Evolutionary conservation across 2,113 vertebrate species (phyloP), one percentile per base, ranked within the genome.

Genomic region (Isichthys henryi): DNA sequence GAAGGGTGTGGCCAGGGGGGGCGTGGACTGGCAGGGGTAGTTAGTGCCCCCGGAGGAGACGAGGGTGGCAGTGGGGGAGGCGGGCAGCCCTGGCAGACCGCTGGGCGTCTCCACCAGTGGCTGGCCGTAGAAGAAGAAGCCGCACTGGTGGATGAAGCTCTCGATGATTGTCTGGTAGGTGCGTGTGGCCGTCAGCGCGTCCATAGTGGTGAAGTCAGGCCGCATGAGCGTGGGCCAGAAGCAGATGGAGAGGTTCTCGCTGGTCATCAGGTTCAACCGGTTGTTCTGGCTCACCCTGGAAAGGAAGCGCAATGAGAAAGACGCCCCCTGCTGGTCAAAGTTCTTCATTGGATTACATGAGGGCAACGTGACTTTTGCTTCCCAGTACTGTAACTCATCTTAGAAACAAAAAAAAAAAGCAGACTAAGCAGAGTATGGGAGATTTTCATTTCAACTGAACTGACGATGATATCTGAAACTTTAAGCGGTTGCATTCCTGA

Each of bases 101-200:
- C 93, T 96, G 4, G 97, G 96, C 1, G 96, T 96, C 88, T 98
- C 97, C 0, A 94, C 91, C 89, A 96, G 95, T 17, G 96, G 96
- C 89, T 97, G 96, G 92, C 96, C 96, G 96, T 97, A 96, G 96
- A 99, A 98, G 96, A 98, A 99, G 94, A 97, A 98, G 5, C 95
- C 92, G 90, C 97, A 97, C 95, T 99, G 97, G 88, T 97, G 97
- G 94, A 99, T 98, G 96, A 99, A 98, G 95, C 96, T 97, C 95
- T 99, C 98, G 48, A 98, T 98, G 97, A 98, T 97, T 96, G 97
- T 98, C 97, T 98, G 98, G 94, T 98, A 97, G 93, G 97, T 97
- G 85, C 97, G 96, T 0, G 97, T 97, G 92, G 97, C 97, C 0
- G 98, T 98, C 93, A 99, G 96, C 0, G 97, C 98, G 0, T 98